Conservation (phyloP, 2,113 vertebrate species). For the Hyla sarda region DNA sequence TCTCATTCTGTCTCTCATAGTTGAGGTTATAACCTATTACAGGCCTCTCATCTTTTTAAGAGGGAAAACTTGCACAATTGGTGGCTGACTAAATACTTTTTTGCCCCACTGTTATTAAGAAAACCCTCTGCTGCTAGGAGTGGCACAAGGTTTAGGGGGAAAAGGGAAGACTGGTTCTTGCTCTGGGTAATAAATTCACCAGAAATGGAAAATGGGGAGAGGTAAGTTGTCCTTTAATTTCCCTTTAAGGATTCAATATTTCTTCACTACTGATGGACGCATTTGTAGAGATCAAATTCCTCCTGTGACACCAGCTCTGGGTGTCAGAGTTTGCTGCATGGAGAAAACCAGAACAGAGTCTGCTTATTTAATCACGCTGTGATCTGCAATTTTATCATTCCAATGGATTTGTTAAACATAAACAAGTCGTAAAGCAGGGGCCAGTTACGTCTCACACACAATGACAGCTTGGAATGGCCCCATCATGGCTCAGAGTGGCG, state of each 20-base stretch:
- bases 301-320: neutral
- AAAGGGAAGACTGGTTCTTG: neutral
- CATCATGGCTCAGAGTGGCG: neutral
- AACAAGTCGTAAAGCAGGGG: slow-evolving; percentile 38
- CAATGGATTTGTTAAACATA: slow-evolving; percentile 45
- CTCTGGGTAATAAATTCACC: neutral
- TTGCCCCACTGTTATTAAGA: no score
- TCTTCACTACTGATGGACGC: neutral
- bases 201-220: neutral
- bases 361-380: slow-evolving; percentile 30
- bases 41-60: no score
- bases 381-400: slow-evolving; percentile 51
- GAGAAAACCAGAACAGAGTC: slow-evolving; percentile 20
- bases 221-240: neutral
- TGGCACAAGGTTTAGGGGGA: neutral
- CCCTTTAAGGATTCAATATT: neutral
- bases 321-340: neutral
- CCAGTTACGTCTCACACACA: slow-evolving; percentile 20
- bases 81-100: no score
- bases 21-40: no score
- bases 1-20: no score
- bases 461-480: slow-evolving; percentile 20
- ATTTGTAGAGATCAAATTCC: neutral
- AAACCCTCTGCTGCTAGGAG: neutral
- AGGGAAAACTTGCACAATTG: no score